These are phyloP conservation scores for Nibea albiflora DNA, from an alignment of 2,113 vertebrate genomes.

Conservation along the genomic window DNA sequence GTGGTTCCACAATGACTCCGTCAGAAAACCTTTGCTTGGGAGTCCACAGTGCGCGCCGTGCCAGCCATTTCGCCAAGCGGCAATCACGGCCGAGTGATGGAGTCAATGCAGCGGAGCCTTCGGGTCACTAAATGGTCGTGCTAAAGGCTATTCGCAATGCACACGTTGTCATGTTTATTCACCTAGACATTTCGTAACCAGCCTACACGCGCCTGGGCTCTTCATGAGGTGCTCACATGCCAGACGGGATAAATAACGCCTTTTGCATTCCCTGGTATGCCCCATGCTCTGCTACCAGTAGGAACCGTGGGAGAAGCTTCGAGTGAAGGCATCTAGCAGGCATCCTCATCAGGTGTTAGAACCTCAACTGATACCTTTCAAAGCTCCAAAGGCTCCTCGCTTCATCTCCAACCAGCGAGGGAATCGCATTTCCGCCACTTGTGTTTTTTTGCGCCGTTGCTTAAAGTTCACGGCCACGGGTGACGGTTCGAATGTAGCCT, in stretches of 20 bases:
- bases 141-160: neutral
- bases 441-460: no score
- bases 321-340: neutral
- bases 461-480: no score
- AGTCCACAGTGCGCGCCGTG: neutral
- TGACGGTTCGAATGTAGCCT: no score
- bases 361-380: neutral
- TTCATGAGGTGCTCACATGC: neutral
- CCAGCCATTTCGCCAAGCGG: conserved; percentile 5
- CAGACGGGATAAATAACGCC: neutral
- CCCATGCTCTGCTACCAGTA: neutral
- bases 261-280: no score
- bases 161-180: neutral
- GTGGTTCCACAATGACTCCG: neutral
- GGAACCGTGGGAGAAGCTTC: neutral
- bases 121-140: neutral
- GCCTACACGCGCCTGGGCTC: neutral
- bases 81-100: neutral
- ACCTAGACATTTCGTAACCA: neutral
- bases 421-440: no score
- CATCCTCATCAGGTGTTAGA: neutral
- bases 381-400: no score
- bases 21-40: no score
- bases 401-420: no score
- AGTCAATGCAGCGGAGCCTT: neutral